phyloP scores from a whole-genome alignment of 2,797 vertebrate species.

The Bufotes viridis region DNA sequence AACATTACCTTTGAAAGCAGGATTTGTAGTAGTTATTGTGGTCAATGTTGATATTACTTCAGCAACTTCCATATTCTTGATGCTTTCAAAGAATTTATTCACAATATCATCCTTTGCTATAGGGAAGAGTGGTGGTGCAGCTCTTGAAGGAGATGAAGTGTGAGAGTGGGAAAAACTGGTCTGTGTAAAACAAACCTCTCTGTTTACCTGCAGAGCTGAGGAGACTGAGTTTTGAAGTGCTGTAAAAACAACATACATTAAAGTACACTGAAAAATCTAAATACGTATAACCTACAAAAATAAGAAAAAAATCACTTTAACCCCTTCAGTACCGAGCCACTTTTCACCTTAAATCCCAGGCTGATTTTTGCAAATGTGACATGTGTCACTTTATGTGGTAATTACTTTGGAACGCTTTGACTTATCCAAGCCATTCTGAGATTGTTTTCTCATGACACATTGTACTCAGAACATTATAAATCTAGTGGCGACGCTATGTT shows the following conservation, averaged over 20 bases:
- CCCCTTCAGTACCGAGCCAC: no score
- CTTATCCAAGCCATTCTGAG: no score
- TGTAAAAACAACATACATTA: no score
- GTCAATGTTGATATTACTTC: constrained; percentile 67
- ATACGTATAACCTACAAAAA: no score
- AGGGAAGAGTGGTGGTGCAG: constrained; percentile 6
- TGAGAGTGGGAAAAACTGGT: neutral
- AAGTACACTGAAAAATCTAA: no score
- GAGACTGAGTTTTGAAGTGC: neutral
- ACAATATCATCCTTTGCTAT: constrained; percentile 56
- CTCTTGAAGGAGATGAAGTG: neutral
- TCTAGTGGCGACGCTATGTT: no score
- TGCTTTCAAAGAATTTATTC: constrained; percentile 66
- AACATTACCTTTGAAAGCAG: constrained; percentile 64
- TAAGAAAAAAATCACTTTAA: neutral
- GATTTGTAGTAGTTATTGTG: constrained; percentile 67
- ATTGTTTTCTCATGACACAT: no score
- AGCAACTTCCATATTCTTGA: constrained; percentile 68
- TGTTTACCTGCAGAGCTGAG: neutral
- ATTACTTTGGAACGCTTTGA: no score
- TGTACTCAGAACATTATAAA: no score
- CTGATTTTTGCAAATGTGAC: no score
- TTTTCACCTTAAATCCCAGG: no score
- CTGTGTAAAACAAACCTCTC: neutral
- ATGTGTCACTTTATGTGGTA: no score